phyloP scores from a whole-genome alignment of 2,888 invertebrate genomes.

The Phyllotreta striolata region DNA sequence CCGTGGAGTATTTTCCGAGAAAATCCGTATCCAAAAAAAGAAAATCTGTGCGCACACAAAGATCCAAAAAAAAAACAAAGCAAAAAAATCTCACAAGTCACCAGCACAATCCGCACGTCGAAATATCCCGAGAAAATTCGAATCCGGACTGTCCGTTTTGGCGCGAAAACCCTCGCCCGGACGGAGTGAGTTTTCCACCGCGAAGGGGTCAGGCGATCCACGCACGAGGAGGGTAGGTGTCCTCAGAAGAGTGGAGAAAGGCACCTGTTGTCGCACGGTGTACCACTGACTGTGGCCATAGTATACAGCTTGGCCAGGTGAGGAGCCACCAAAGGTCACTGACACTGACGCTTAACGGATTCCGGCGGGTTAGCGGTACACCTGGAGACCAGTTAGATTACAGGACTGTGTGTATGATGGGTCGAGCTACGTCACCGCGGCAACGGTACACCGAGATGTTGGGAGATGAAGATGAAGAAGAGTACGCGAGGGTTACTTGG shows the following conservation, averaged over 20 bases:
- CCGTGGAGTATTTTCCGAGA: too few species aligned
- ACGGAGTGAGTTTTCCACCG: neutral
- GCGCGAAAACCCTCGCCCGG: slow-evolving; percentile 6
- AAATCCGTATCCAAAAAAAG: too few species aligned
- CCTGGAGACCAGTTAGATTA: slow-evolving; percentile 60
- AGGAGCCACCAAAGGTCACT: slow-evolving; percentile 61
- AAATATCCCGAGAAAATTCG: too few species aligned
- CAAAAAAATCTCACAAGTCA: neutral
- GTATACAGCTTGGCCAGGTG: slow-evolving; percentile 55
- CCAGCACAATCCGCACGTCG: neutral
- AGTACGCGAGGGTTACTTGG: slow-evolving; percentile 33
- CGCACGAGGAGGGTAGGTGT: slow-evolving; percentile 22
- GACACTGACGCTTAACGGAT: slow-evolving; percentile 60
- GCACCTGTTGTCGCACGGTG: slow-evolving; percentile 61
- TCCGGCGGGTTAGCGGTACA: slow-evolving; percentile 58
- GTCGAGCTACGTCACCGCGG: slow-evolving; percentile 46
- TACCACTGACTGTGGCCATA: slow-evolving; percentile 58
- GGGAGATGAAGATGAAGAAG: slow-evolving; percentile 29
- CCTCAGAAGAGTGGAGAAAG: slow-evolving; percentile 32
- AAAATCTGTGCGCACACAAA: too few species aligned
- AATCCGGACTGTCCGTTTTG: neutral
- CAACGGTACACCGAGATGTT: slow-evolving; percentile 39
- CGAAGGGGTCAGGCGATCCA: slow-evolving; percentile 8
- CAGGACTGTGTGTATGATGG: slow-evolving; percentile 60
- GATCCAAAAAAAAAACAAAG: neutral